Evolutionary conservation across 2,888 invertebrate species (phyloP).

Genomic region (Diaphora mendica): DNA sequence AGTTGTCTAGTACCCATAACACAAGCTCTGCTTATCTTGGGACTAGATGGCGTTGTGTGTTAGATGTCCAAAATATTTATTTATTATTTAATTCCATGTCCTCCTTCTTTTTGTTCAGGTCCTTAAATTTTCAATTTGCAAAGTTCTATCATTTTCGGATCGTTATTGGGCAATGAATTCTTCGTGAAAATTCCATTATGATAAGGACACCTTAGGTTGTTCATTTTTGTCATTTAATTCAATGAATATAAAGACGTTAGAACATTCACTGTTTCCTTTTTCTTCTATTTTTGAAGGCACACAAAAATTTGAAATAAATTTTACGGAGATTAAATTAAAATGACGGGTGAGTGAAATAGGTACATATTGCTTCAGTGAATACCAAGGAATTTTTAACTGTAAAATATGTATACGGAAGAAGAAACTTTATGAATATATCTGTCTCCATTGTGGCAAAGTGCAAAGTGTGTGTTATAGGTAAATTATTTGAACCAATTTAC

Average conservation of each 20-base stretch:
- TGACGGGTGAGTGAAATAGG: slow-evolving; percentile 9
- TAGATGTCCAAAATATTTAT: too few species aligned
- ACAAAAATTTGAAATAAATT: neutral
- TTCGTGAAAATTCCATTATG: neutral
- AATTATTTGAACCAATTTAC: slow-evolving; percentile 77
- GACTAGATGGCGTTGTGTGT: too few species aligned
- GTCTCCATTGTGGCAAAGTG: slow-evolving; percentile 54
- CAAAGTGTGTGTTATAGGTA: slow-evolving; percentile 56
- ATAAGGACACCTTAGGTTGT: neutral
- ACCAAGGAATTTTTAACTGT: slow-evolving; percentile 38
- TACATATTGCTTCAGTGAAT: slow-evolving; percentile 22
- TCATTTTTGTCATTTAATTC: neutral
- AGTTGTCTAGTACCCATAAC: too few species aligned
- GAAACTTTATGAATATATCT: slow-evolving; percentile 48
- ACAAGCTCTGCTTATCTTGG: too few species aligned
- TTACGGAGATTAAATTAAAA: neutral
- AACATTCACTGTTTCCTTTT: neutral
- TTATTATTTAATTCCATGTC: too few species aligned
- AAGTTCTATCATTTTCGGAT: neutral
- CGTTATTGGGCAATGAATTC: neutral
- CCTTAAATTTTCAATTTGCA: neutral
- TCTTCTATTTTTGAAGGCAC: neutral
- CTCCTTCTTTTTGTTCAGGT: neutral
- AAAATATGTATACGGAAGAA: slow-evolving; percentile 26
- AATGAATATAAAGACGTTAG: neutral